Base-by-base conservation (phyloP, 2,113 vertebrate genomes). In the Heterocephalus glaber region DNA sequence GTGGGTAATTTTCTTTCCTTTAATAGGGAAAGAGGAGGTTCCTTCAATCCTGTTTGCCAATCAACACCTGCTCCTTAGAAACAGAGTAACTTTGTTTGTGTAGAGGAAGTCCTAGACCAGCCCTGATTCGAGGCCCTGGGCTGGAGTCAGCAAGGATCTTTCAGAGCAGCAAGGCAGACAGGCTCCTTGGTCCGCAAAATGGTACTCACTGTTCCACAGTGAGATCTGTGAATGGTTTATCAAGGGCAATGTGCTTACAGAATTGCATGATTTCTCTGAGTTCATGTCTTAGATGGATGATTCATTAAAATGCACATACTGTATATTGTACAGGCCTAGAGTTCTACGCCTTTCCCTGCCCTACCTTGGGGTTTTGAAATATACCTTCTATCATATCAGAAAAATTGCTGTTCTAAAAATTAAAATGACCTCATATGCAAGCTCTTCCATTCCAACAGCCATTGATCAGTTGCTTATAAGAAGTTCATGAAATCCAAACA, bases 1-100 rank as follows among this genome's bases (percentile, higher is more conserved):
- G 88, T 89, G 56, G 47, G 52, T 92, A 6, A 84, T 94, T 74
- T 92, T 66, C 19, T 91, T 86, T 89, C 33, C 63, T 70, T 35
- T 54, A 44, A 28, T 16, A 52, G n/a, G 20, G 14, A 72, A 68
- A 95, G 47, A 49, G 17, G 30, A 80, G 7, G n/a, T 41, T 92
- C 61, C 52, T 83, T 13, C 44, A 61, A 4, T 96, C 60, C 20
- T 61, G 2, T 92, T 90, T 89, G 65, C 33, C 17, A 44, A 11
- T 77, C 68, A 79, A 79, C 14, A 19, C 58, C 91, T 70, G 60
- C 41, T 90, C 10, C 58, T 60, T 41, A 66, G 52, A 60, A 60
- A 44, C 33, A 95, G 60, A 41, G 70, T 38, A 33, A 33, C 13
- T 72, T 41, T 10, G 49, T 76, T 61, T 92, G 14, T 86, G 24